Percentiles rank a stretch among this genome's conserved stretches.
Conservation (phyloP, 2,888 invertebrate species). For the Drosophila diplacantha region DNA sequence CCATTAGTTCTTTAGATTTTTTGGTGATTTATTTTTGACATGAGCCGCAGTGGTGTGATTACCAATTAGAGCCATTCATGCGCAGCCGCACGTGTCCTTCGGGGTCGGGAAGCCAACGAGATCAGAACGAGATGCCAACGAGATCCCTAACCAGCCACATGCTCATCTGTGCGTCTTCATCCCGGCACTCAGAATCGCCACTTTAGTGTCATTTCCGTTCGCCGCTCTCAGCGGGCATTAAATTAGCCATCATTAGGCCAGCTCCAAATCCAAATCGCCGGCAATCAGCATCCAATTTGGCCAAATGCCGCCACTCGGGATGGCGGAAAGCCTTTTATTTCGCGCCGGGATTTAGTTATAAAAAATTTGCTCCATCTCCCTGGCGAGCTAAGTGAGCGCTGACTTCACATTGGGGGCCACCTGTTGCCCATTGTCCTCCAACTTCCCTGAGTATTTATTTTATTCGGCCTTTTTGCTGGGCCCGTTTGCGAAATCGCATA, state of each 20-base stretch:
- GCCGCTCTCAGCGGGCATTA: conserved; percentile 57
- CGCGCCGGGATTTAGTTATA: conserved; percentile 55
- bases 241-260: conserved; percentile 75
- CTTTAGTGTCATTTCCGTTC: conserved; percentile 65
- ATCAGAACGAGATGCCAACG: conserved; percentile 3
- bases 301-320: conserved; percentile 55
- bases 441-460: conserved; percentile 21
- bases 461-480: conserved; percentile 34
- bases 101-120: conserved; percentile 4
- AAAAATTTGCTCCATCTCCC: conserved; percentile 38
- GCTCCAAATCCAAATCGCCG: conserved; percentile 60
- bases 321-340: conserved; percentile 18
- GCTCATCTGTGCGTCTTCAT: conserved; percentile 4
- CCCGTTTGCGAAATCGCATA: conserved; percentile 60
- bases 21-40: conserved; percentile 3
- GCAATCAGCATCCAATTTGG: conserved; percentile 72
- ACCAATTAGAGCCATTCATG: conserved; percentile 52
- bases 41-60: conserved; percentile 35
- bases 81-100: conserved; percentile 61
- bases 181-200: conserved; percentile 7
- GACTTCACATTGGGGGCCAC: conserved; percentile 47
- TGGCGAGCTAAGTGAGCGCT: conserved; percentile 52
- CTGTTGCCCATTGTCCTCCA: conserved; percentile 61
- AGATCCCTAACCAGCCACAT: conserved; percentile 23
- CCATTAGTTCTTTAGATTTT: neutral